Percentiles rank a stretch among this genome's conserved stretches.
phyloP scores from a whole-genome alignment of 2,797 vertebrate genomes.

The Typhlichthys eigenmanni region DNA sequence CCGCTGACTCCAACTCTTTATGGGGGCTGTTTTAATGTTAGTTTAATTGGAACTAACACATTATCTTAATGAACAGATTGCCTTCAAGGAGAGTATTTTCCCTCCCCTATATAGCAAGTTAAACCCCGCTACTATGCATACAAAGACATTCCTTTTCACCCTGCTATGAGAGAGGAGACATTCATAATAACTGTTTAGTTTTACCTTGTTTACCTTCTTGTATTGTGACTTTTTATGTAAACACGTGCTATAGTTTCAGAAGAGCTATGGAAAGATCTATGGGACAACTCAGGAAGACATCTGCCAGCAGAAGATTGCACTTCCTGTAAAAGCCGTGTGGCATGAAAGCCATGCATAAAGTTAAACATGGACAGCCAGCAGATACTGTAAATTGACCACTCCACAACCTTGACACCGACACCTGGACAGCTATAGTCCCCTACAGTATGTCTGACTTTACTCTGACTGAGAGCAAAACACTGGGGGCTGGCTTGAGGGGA shows the following conservation, averaged over 20 bases:
- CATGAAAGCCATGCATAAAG: conserved; percentile 70
- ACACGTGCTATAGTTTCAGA: conserved; percentile 21
- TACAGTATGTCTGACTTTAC: conserved; percentile 46
- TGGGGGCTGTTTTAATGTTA: conserved; percentile 99
- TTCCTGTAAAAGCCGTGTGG: conserved; percentile 37
- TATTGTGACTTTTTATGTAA: conserved; percentile 26
- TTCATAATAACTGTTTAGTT: conserved; percentile 7
- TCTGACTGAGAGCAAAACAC: conserved; percentile 46
- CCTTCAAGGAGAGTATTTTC: conserved; percentile 87
- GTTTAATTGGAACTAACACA: conserved; percentile 99
- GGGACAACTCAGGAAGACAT: conserved; percentile 10
- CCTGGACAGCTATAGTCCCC: conserved; percentile 61
- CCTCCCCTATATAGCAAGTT: conserved; percentile 69
- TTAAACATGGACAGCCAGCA: conserved; percentile 59
- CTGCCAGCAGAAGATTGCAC: background rate
- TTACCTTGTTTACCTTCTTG: background rate
- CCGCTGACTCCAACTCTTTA: conserved; percentile 99
- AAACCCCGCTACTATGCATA: conserved; percentile 67
- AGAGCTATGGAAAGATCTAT: background rate
- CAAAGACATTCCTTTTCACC: conserved; percentile 44
- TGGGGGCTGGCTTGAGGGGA: conserved; percentile 54
- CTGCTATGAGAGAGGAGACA: conserved; percentile 22
- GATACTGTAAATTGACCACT: conserved; percentile 72
- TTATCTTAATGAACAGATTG: conserved; percentile 99
- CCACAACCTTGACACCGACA: conserved; percentile 74